Base-by-base conservation (phyloP, 2,888 invertebrate genomes). In the Lypha dubia region DNA sequence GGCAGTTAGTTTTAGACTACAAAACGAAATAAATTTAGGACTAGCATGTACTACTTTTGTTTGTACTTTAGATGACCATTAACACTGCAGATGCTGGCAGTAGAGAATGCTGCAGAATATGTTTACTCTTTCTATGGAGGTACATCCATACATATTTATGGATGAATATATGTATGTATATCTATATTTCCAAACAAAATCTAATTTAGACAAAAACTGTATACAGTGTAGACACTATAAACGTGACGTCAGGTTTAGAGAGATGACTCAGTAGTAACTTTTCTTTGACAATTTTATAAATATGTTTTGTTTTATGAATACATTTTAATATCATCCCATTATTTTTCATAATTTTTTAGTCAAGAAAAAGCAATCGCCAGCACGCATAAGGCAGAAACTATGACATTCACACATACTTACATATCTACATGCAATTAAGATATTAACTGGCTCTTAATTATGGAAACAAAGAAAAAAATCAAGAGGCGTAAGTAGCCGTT, bases 171-270 rank as follows among this genome's bases (percentile, higher is more conserved):
- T 24, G 1, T 38, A 60, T 38, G 60, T 28, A 60, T 38, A 35
- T 60, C 38, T 17, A 22, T 41, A 41, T 20, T n/a, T 24, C 15
- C 53, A 22, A 49, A 49, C 20, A 49, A 49, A 20, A 49, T 49
- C 3, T 20, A 20, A 53, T 53, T 22, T 53, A 4, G 24, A 17
- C 5, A 49, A 11, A 20, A 32, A 15, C 32, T 67, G 20, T 17
- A 17, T 11, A 44, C 3, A 22, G 46, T n/a, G n/a, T n/a, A n/a
- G n/a, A n/a, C n/a, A n/a, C n/a, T n/a, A n/a, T n/a, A n/a, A 17
- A 51, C 73, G 46, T 84, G 84, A 84, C 77, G 81, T 84, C 81
- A 84, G 77, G 22, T 24, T 58, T 49, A n/a, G 11, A 38, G 38
- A 70, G 76, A 81, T 81, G 81, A 84, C 84, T 79, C 73, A 77